Evolutionary conservation across 2,113 vertebrate genomes (phyloP).

Genomic region (Coturnix japonica): DNA sequence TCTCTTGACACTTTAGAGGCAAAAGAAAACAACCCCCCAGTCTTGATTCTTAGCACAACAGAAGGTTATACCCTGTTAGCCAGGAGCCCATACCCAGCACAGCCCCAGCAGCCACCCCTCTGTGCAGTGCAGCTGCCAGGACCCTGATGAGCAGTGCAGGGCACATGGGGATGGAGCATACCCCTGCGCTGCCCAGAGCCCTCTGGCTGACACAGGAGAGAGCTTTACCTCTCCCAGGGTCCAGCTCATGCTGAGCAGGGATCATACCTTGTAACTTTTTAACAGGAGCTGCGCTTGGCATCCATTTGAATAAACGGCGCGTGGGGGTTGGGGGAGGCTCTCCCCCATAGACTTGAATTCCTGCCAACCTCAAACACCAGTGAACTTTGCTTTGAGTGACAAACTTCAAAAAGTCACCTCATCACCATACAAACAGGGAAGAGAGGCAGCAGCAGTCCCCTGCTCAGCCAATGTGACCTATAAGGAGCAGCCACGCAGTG

Average conservation of each 20-base stretch:
- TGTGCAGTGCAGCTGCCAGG: background rate
- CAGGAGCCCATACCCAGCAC: background rate
- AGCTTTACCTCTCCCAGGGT: background rate
- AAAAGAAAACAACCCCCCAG: accelerated
- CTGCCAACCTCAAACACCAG: background rate
- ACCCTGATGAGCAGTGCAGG: no score
- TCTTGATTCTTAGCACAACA: accelerated
- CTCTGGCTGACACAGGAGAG: no score
- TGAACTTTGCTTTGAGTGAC: slow-evolving; percentile 57
- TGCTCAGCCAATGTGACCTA: background rate
- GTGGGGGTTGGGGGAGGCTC: background rate
- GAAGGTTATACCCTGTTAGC: accelerated
- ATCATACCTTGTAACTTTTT: background rate
- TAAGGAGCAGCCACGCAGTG: background rate
- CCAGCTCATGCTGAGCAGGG: background rate
- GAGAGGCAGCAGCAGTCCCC: background rate
- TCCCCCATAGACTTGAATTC: background rate
- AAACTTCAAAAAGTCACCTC: slow-evolving; percentile 18
- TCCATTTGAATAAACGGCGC: accelerated
- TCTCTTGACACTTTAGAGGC: accelerated
- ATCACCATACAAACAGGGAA: accelerated
- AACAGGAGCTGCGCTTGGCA: background rate
- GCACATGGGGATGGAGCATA: background rate
- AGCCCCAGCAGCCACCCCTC: accelerated
- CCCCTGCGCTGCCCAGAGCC: background rate